These are phyloP conservation scores for Pholis gunnellus DNA, from an alignment of 2,113 vertebrate species.

Conservation along the genomic window DNA sequence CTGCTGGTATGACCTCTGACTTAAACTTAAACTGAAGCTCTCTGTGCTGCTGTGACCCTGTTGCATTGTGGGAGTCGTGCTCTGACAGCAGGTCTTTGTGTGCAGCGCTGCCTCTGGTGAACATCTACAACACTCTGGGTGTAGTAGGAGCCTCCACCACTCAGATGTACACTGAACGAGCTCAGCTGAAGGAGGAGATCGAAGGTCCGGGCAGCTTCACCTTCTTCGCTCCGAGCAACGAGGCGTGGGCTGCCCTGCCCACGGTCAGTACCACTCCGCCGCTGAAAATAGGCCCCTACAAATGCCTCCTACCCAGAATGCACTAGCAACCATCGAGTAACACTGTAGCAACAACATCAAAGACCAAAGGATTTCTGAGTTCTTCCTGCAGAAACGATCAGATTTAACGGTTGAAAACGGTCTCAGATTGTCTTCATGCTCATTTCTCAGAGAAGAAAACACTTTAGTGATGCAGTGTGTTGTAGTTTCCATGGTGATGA, in stretches of 20 bases:
- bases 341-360: no score
- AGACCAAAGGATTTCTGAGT: no score
- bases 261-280: constrained; percentile 82
- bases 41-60: no score
- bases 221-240: constrained; percentile 96
- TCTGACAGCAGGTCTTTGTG: no score
- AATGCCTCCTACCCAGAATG: not conserved
- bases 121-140: constrained; percentile 95
- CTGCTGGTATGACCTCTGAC: constrained; percentile 87
- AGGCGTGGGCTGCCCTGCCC: constrained; percentile 92
- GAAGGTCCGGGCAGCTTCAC: constrained; percentile 96
- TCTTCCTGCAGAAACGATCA: no score
- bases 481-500: not conserved
- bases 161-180: constrained; percentile 93
- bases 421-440: not conserved
- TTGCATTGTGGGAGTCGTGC: no score
- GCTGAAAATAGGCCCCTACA: not conserved
- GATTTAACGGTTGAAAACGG: no score
- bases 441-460: no score
- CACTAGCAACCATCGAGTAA: not conserved
- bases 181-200: constrained; percentile 90
- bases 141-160: constrained; percentile 92
- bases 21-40: not conserved
- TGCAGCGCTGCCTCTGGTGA: constrained; percentile 91
- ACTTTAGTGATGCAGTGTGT: not conserved